These are phyloP conservation scores for Jordanella pulchra DNA, from an alignment of 2,797 vertebrate species.

Conservation along the genomic window DNA sequence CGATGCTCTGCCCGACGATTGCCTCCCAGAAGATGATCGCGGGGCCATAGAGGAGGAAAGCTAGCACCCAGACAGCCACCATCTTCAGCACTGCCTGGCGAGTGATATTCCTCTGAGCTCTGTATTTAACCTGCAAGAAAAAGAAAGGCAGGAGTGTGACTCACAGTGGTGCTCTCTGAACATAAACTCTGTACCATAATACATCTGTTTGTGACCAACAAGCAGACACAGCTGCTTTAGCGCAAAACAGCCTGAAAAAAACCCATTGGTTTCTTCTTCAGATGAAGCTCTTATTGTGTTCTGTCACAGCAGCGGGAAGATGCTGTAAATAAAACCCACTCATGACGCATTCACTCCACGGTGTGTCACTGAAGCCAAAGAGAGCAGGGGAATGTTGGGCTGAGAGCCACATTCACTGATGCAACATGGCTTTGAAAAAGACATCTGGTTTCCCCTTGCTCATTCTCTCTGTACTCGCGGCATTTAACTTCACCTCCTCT, in stretches of 20 bases:
- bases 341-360: constrained; percentile 26
- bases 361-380: constrained; percentile 49
- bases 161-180: constrained; percentile 18
- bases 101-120: constrained; percentile 92
- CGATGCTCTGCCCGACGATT: constrained; percentile 84
- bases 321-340: constrained; percentile 60
- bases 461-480: constrained; percentile 23
- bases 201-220: constrained; percentile 16
- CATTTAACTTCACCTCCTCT: constrained; percentile 44
- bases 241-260: constrained; percentile 22
- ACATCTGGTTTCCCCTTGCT: constrained; percentile 64
- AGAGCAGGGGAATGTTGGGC: constrained; percentile 39
- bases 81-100: constrained; percentile 90
- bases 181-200: constrained; percentile 9
- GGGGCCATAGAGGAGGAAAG: constrained; percentile 94
- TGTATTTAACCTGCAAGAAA: constrained; percentile 87
- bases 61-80: constrained; percentile 90
- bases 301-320: constrained; percentile 34
- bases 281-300: constrained; percentile 32
- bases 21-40: constrained; percentile 96
- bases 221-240: constrained; percentile 40
- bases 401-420: constrained; percentile 55
- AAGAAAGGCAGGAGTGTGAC: constrained; percentile 33
- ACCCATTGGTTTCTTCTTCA: constrained; percentile 25
- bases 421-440: constrained; percentile 63